These are phyloP conservation scores for Geodia barretti DNA, from an alignment of 37 sponge, comb jelly and placozoan genomes.

Conservation along the genomic window DNA sequence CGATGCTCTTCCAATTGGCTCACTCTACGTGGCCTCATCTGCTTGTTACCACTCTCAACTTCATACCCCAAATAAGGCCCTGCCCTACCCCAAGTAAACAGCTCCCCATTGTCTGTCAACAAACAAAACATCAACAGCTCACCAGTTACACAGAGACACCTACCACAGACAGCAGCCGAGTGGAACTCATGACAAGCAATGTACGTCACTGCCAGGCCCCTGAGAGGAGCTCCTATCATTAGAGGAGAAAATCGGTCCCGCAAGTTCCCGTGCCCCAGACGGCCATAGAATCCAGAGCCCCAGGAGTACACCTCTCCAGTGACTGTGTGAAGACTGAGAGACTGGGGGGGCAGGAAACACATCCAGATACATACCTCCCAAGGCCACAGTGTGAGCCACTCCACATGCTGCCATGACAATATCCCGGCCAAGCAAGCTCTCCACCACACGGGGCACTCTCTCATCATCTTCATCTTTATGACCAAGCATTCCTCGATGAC, in stretches of 20 bases:
- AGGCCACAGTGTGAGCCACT: slow-evolving; percentile 69
- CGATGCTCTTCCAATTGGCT: slow-evolving; percentile 31
- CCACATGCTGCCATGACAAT: slow-evolving; percentile 69
- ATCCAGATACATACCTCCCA: slow-evolving; percentile 60
- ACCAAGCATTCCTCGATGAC: slow-evolving; percentile 77
- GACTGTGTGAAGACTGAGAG: slow-evolving; percentile 11
- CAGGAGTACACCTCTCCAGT: slow-evolving; percentile 88
- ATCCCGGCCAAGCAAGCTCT: slow-evolving; percentile 80
- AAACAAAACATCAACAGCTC: not conserved
- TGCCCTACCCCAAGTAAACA: slow-evolving; percentile 91
- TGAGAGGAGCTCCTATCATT: slow-evolving; percentile 70
- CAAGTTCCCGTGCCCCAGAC: slow-evolving; percentile 90
- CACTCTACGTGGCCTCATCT: slow-evolving; percentile 57
- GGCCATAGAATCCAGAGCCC: slow-evolving; percentile 89
- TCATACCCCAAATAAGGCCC: slow-evolving; percentile 68
- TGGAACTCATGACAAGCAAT: slow-evolving; percentile 84
- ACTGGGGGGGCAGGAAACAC: not conserved
- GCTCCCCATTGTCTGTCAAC: slow-evolving; percentile 77
- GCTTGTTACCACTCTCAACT: slow-evolving; percentile 48
- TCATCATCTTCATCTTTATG: slow-evolving; percentile 83
- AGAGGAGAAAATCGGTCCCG: slow-evolving; percentile 87
- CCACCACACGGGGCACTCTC: slow-evolving; percentile 74
- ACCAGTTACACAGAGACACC: not conserved
- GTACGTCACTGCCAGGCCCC: slow-evolving; percentile 57
- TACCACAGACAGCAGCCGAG: slow-evolving; percentile 85